These are phyloP conservation scores for Scartelaos histophorus DNA, from an alignment of 2,113 vertebrate genomes.

Conservation along the genomic window DNA sequence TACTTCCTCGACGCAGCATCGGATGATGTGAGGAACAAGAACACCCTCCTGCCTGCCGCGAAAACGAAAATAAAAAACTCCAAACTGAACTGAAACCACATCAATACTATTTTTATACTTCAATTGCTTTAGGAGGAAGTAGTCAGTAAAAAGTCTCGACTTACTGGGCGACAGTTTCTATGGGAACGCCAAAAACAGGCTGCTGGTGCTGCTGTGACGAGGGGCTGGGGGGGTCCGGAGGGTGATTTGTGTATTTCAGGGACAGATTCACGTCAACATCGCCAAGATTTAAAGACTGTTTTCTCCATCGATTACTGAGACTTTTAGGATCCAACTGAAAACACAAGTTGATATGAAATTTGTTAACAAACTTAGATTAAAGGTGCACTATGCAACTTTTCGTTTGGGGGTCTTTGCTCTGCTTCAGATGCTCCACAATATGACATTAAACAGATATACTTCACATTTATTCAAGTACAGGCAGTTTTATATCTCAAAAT, in stretches of 20 bases:
- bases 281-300: conserved; percentile 57
- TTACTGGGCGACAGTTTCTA: conserved; percentile 69
- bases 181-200: conserved; percentile 66
- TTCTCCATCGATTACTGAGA: conserved; percentile 67
- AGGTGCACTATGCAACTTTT: too few relatives aligned
- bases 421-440: too few relatives aligned
- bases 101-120: not conserved
- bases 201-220: conserved; percentile 29
- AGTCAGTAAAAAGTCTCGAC: conserved; percentile 20
- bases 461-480: too few relatives aligned
- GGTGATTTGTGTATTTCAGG: conserved; percentile 71
- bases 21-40: conserved; percentile 75
- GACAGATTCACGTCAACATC: conserved; percentile 67
- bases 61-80: not conserved
- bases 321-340: conserved; percentile 58
- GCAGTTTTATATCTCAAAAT: too few relatives aligned
- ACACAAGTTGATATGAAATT: not conserved
- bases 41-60: conserved; percentile 70
- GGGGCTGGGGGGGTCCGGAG: conserved; percentile 58
- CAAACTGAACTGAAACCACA: conserved; percentile 24
- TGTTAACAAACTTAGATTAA: too few relatives aligned
- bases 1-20: conserved; percentile 75
- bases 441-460: too few relatives aligned
- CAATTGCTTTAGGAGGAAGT: not conserved
- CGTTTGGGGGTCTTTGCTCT: too few relatives aligned